Evolutionary conservation across 1,140 invertebrate genomes (phyloP).

Genomic region (Platorchestia sp.): DNA sequence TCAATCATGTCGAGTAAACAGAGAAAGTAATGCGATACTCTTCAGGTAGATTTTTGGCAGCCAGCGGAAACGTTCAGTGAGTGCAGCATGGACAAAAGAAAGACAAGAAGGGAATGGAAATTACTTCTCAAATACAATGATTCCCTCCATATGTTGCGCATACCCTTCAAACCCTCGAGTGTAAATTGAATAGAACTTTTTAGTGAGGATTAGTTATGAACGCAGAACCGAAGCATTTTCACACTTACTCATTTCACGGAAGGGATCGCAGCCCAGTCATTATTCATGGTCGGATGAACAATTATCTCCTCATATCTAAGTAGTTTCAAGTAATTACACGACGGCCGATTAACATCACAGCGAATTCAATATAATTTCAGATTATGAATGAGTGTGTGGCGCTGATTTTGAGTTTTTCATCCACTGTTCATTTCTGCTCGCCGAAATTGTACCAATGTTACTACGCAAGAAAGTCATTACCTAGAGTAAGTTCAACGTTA

Average conservation of each 20-base stretch:
- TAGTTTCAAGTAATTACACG: neutral
- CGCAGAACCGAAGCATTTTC: neutral
- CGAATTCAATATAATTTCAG: neutral
- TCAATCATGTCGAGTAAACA: neutral
- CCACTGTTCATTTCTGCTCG: neutral
- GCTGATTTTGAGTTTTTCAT: neutral
- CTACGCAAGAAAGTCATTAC: neutral
- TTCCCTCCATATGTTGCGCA: neutral
- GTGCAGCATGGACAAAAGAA: too few species aligned
- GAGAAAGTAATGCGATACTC: neutral
- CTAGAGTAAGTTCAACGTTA: too few species aligned
- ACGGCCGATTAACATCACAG: neutral
- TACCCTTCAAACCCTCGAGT: too few species aligned
- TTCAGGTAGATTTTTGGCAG: neutral
- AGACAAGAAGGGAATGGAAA: too few species aligned
- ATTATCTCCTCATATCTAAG: neutral
- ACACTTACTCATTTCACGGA: neutral
- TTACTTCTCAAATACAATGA: too few species aligned
- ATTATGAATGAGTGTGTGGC: neutral
- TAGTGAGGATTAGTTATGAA: too few species aligned
- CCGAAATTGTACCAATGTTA: neutral
- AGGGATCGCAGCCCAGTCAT: neutral
- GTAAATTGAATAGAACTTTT: neutral
- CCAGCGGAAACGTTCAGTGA: too few species aligned
- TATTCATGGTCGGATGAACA: neutral